Evolutionary conservation across 2,888 invertebrate species (phyloP).

Genomic region (Diarsia brunnea): DNA sequence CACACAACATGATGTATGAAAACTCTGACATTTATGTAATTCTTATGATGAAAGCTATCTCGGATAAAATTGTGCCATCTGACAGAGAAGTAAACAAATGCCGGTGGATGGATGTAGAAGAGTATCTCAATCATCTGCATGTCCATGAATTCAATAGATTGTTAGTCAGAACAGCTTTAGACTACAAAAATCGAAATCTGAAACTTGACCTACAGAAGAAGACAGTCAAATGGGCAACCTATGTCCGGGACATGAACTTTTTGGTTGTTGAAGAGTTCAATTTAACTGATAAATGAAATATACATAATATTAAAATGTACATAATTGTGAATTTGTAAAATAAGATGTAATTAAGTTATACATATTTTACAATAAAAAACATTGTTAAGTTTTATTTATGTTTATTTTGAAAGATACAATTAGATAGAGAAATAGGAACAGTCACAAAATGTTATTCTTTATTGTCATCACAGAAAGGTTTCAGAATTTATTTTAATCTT

Average conservation of each 20-base stretch:
- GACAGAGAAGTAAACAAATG: conserved; percentile 94
- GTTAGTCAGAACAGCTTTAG: conserved; percentile 92
- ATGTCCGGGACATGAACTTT: conserved; percentile 81
- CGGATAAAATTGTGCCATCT: conserved; percentile 92
- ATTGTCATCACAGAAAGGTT: conserved; percentile 34
- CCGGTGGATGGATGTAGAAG: conserved; percentile 95
- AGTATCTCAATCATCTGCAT: conserved; percentile 93
- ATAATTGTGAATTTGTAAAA: conserved; percentile 42
- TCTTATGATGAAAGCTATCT: conserved; percentile 93
- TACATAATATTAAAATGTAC: conserved; percentile 20
- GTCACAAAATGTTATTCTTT: conserved; percentile 15
- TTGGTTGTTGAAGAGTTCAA: conserved; percentile 76
- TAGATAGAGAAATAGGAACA: conserved; percentile 15
- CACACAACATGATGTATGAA: conserved; percentile 94
- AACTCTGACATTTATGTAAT: conserved; percentile 97
- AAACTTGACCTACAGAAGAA: conserved; percentile 91
- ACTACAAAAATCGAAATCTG: conserved; percentile 91
- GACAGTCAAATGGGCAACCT: conserved; percentile 81
- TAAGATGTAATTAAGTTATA: background rate
- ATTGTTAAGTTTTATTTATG: conserved; percentile 20
- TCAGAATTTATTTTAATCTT: conserved; percentile 7
- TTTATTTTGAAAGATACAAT: conserved; percentile 41
- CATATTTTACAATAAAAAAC: conserved; percentile 31
- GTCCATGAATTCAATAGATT: conserved; percentile 93
- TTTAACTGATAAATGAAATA: conserved; percentile 33